phyloP scores from a whole-genome alignment of 2,888 invertebrate genomes.

The Pandemis heparana region DNA sequence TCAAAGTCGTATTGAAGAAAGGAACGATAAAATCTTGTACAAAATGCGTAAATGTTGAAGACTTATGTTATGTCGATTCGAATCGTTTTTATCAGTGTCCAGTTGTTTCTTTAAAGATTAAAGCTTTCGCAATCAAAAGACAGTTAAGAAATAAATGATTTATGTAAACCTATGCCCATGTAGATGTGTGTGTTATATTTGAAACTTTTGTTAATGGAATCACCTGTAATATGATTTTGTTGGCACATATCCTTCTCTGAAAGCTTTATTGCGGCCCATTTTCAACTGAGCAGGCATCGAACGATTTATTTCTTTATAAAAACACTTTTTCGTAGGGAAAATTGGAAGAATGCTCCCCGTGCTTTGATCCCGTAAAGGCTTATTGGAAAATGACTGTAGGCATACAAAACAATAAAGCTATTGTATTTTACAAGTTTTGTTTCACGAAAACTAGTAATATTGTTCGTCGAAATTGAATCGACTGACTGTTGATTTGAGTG shows the following conservation, averaged over 20 bases:
- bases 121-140: too few relatives aligned
- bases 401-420: conserved; percentile 17
- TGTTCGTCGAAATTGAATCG: neutral
- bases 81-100: too few relatives aligned
- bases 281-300: conserved; percentile 20
- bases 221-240: neutral
- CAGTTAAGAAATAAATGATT: too few relatives aligned
- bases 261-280: conserved; percentile 10
- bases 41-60: too few relatives aligned
- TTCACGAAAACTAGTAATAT: neutral
- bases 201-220: too few relatives aligned
- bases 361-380: conserved; percentile 34
- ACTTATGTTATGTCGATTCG: too few relatives aligned
- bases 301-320: conserved; percentile 32
- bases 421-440: conserved; percentile 19
- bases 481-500: conserved; percentile 1
- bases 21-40: too few relatives aligned
- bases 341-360: conserved; percentile 16
- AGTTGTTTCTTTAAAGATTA: too few relatives aligned
- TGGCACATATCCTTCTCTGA: neutral
- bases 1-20: too few relatives aligned
- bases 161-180: too few relatives aligned
- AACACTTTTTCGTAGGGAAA: conserved; percentile 16
- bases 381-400: conserved; percentile 36
- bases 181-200: too few relatives aligned